Conservation (phyloP, 2,888 invertebrate species). For the Troglohyphantes excavatus region DNA sequence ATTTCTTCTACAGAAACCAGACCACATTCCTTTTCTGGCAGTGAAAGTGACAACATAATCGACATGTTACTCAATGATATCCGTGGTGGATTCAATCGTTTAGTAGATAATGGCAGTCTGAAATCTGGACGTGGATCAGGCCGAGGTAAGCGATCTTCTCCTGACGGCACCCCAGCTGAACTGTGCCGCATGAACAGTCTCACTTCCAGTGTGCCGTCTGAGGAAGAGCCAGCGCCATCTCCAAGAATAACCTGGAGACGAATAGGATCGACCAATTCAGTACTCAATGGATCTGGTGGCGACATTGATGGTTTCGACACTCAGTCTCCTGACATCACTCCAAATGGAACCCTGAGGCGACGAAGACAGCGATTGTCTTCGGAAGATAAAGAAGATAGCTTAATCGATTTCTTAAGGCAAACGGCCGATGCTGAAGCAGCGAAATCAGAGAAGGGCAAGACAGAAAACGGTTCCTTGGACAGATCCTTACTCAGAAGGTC, state of each 20-base stretch:
- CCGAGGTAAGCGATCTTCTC: constrained; percentile 81
- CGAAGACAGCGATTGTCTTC: constrained; percentile 91
- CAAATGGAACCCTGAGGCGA: constrained; percentile 90
- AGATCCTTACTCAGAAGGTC: constrained; percentile 93
- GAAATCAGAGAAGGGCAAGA: constrained; percentile 89
- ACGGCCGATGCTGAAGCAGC: constrained; percentile 61
- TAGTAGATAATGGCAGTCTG: constrained; percentile 55
- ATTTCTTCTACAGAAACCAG: constrained; percentile 57
- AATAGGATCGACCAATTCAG: constrained; percentile 85
- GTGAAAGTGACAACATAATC: constrained; percentile 85
- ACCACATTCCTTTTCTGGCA: constrained; percentile 65
- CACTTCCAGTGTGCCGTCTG: constrained; percentile 83
- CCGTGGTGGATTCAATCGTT: constrained; percentile 84
- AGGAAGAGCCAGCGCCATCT: constrained; percentile 87
- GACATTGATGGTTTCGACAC: constrained; percentile 74
- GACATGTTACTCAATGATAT: constrained; percentile 91
- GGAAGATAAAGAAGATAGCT: constrained; percentile 90
- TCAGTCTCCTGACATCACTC: constrained; percentile 88
- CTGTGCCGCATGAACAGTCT: constrained; percentile 78
- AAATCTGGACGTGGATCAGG: constrained; percentile 73
- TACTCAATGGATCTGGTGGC: constrained; percentile 62
- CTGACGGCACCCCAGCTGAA: constrained; percentile 39
- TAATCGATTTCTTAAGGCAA: constrained; percentile 84
- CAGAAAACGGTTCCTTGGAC: constrained; percentile 85
- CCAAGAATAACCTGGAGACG: constrained; percentile 87